phyloP scores from a whole-genome alignment of 2,888 invertebrate species.

The Callosobruchus maculatus region DNA sequence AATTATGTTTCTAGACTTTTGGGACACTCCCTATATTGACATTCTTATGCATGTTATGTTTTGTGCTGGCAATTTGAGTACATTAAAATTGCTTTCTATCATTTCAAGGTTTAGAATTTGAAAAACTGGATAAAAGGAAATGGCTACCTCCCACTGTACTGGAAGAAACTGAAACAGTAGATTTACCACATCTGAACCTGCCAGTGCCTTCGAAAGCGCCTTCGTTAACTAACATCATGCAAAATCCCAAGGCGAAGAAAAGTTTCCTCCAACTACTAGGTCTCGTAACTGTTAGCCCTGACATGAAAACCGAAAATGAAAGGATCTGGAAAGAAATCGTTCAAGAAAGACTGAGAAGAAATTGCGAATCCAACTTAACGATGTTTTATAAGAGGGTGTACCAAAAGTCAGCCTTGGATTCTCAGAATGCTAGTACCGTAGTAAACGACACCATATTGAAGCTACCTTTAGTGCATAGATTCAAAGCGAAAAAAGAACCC shows the following conservation, averaged over 20 bases:
- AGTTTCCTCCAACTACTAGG: slow-evolving; percentile 59
- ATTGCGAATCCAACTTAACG: slow-evolving; percentile 50
- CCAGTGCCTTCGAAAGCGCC: slow-evolving; percentile 54
- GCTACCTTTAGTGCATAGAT: slow-evolving; percentile 31
- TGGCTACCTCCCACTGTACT: slow-evolving; percentile 43
- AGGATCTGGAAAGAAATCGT: slow-evolving; percentile 62
- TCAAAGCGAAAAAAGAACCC: slow-evolving; percentile 7
- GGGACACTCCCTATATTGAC: too few species aligned
- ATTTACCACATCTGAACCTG: slow-evolving; percentile 44
- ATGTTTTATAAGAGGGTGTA: slow-evolving; percentile 44
- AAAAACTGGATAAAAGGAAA: slow-evolving; percentile 57
- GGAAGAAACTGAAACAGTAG: slow-evolving; percentile 34
- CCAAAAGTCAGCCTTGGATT: background rate
- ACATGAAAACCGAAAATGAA: slow-evolving; percentile 56
- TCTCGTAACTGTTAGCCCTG: slow-evolving; percentile 54
- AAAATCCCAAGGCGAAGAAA: slow-evolving; percentile 56
- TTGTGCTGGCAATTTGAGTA: too few species aligned
- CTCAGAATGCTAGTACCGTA: slow-evolving; percentile 38
- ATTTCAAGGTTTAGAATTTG: slow-evolving; percentile 56
- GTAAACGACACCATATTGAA: slow-evolving; percentile 27
- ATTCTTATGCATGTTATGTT: too few species aligned
- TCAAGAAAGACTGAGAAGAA: slow-evolving; percentile 59
- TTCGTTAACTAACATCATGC: slow-evolving; percentile 47
- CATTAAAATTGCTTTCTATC: background rate
- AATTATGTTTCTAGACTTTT: too few species aligned